Base-by-base conservation (phyloP, 2,888 invertebrate species). In the Arctia plantaginis region DNA sequence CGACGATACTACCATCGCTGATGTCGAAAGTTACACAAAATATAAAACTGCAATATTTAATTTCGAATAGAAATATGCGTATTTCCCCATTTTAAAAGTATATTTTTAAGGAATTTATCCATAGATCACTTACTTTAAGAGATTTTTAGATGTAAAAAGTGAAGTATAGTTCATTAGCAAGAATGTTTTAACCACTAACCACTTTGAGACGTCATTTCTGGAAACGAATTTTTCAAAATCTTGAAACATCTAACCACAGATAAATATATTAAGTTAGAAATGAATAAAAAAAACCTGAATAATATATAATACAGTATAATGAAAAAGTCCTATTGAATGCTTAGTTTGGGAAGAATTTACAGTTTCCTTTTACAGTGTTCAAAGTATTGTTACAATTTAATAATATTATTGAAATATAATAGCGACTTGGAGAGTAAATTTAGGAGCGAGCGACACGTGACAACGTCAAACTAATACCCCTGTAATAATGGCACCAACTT, bases 401-500 rank as follows among this genome's bases (percentile, higher is more conserved):
- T 80, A 77, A 77, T 77, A 62, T 80, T 78, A 77, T 80, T 80
- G 74, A 64, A 81, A 77, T 78, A 73, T 76, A 70, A 76, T 74
- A 77, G 75, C 73, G 69, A 78, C 65, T 66, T 44, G 74, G 76
- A 78, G 78, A 81, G 79, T 81, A 85, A 88, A 88, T 89, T 87
- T 85, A 90, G 89, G 90, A 92, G 92, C 87, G 85, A 91, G 88
- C 89, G 89, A 87, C 88, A 89, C 90, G 89, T 88, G 87, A 89
- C 90, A 87, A 91, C 91, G 87, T 88, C 90, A 90, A 93, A 94
- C 94, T 93, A 93, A 94, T 93, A 93, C 94, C 95, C 94, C 95
- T 95, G 95, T 95, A 95, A 94, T 94, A 95, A 95, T 95, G 95
- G 95, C 95, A 95, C 95, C 95, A 95, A 95, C 95, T 94, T 93